These are phyloP conservation scores for Coregonus ussuriensis DNA, from an alignment of 2,797 vertebrate species.

Conservation along the genomic window DNA sequence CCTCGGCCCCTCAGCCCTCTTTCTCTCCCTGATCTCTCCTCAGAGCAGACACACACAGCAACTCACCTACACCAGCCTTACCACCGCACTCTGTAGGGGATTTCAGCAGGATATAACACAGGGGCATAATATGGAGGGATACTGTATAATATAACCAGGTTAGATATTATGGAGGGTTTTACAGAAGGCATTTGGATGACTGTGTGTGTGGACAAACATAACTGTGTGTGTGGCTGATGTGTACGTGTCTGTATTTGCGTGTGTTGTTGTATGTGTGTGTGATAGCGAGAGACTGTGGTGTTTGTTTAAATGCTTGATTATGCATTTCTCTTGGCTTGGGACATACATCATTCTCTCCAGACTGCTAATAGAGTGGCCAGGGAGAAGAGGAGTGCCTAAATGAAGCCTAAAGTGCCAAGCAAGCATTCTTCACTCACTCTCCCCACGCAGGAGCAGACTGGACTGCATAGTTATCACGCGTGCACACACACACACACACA, in stretches of 20 bases:
- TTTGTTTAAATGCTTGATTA: slow-evolving; percentile 79
- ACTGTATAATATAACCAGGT: background rate
- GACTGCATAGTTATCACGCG: slow-evolving; percentile 66
- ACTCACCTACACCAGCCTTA: slow-evolving; percentile 52
- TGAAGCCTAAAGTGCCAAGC: slow-evolving; percentile 72
- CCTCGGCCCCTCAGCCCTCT: slow-evolving; percentile 37
- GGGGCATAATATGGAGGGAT: slow-evolving; percentile 11
- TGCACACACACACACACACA: too few relatives aligned
- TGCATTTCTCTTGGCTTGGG: slow-evolving; percentile 78
- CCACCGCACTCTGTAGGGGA: slow-evolving; percentile 20
- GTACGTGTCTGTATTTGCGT: background rate
- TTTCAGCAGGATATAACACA: slow-evolving; percentile 28
- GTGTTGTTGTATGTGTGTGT: background rate
- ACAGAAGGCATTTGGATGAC: slow-evolving; percentile 2
- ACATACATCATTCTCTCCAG: slow-evolving; percentile 76
- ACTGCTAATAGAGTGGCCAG: slow-evolving; percentile 80
- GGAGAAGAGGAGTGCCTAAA: slow-evolving; percentile 48
- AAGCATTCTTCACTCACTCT: slow-evolving; percentile 72
- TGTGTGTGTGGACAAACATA: background rate
- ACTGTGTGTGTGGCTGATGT: background rate
- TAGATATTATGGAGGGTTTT: slow-evolving; percentile 61
- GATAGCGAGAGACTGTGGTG: slow-evolving; percentile 34
- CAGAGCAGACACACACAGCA: slow-evolving; percentile 42
- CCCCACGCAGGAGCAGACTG: slow-evolving; percentile 47
- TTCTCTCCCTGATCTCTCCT: slow-evolving; percentile 47